Evolutionary conservation across 2,888 invertebrate species (phyloP), one percentile per base, ranked within the genome.

Genomic region (Ernsta delagoae): DNA sequence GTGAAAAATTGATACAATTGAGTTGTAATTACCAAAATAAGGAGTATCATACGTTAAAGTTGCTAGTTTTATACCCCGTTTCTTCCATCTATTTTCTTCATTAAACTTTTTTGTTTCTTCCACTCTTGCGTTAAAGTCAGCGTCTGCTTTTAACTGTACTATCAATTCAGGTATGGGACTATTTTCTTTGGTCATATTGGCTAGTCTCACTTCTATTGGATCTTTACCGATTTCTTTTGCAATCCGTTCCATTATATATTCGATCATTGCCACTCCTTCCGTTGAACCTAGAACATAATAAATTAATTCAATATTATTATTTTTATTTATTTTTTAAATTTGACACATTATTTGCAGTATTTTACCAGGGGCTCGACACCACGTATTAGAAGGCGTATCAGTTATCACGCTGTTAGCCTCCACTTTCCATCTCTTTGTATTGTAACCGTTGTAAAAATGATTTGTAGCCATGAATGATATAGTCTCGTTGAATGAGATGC

Each of bases 51-150:
- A 62, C 6, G 50, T 41, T 41, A 62, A 24, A 3, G 96, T 94
- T 8, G 95, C 92, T 5, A 97, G 79, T 11, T 95, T 90, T 1
- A 97, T 84, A 0, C 96, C 98, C 48, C 95, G 94, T 82, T 98
- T 98, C 77, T 95, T 96, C 98, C 98, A 98, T 36, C 87, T 77
- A 86, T 98, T 97, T 63, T 94, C 92, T 74, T 88, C 87, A 78
- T 97, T 97, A 78, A 95, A 96, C 6, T 86, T 80, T 12, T 93
- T 87, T 3, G 96, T 75, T 48, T 65, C 57, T 4, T 91, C 54
- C 92, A 93, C 67, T 85, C 83, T 74, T 91, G 94, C 8, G 0
- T 92, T 83, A 72, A 89, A 95, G 43, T 94, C 85, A 0, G 89
- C 73, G 31, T 87, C 84, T 70, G 77, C 81, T 70, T 86, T 87